Percentiles rank a stretch among this genome's conserved stretches.
Evolutionary conservation across 2,113 vertebrate species (phyloP).

Genomic region (Chlorocebus sabaeus): DNA sequence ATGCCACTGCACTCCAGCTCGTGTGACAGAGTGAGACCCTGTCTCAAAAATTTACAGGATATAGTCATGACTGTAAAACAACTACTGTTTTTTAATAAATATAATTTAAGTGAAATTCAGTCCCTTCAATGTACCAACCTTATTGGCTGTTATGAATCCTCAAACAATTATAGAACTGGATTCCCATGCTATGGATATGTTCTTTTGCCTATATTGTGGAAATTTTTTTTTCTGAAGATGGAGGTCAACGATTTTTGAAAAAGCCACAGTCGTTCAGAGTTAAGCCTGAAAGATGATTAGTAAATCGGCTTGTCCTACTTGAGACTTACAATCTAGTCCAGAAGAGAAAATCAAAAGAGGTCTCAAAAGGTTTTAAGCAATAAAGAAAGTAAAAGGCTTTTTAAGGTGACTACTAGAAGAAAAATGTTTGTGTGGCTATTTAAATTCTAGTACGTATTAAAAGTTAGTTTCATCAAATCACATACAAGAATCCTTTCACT

Average conservation of each 20-base stretch:
- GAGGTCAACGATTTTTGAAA: background rate
- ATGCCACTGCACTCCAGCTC: too few species aligned
- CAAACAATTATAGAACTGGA: conserved; percentile 20
- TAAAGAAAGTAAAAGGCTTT: background rate
- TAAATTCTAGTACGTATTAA: conserved; percentile 26
- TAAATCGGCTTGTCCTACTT: background rate
- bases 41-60: background rate
- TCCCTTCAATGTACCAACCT: background rate
- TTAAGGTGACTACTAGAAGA: background rate
- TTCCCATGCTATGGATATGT: background rate
- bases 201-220: background rate
- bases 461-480: background rate
- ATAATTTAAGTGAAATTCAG: conserved; percentile 9
- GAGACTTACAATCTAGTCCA: background rate
- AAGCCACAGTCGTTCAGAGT: background rate
- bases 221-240: background rate
- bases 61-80: background rate
- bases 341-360: conserved; percentile 21
- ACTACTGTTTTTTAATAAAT: conserved; percentile 12
- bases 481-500: background rate
- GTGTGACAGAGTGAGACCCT: too few species aligned
- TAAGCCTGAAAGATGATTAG: background rate
- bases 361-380: background rate
- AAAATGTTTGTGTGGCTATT: background rate
- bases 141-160: background rate